Evolutionary conservation across 2,113 vertebrate species (phyloP).

Genomic region (Varanus salvator): DNA sequence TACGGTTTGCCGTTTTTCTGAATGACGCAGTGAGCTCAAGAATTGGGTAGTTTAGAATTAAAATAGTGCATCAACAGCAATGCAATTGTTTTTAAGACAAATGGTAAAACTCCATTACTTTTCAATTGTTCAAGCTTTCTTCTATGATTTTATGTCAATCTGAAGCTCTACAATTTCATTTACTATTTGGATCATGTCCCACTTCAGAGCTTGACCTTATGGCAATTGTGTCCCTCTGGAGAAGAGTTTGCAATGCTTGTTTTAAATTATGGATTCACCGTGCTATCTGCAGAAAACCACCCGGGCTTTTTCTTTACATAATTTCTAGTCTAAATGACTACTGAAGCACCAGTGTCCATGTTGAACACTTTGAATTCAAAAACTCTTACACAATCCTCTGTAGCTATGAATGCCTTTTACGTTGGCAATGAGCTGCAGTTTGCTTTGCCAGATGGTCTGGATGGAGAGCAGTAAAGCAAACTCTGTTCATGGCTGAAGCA

Average conservation of each 20-base stretch:
- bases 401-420: background rate
- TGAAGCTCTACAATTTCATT: background rate
- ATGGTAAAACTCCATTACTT: background rate
- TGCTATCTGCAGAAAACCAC: conserved; percentile 14
- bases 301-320: background rate
- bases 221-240: background rate
- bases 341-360: conserved; percentile 24
- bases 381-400: conserved; percentile 5
- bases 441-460: conserved; percentile 23
- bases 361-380: conserved; percentile 22
- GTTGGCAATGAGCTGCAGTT: conserved; percentile 48
- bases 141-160: background rate
- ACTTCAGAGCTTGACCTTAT: background rate
- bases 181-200: conserved; percentile 11
- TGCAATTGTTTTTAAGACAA: background rate
- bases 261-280: conserved; percentile 21
- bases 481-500: background rate
- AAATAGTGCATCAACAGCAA: background rate
- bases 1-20: too few species aligned
- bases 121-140: background rate
- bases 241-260: background rate
- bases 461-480: conserved; percentile 20
- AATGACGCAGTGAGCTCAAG: too few species aligned
- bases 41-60: too few species aligned
- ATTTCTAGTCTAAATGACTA: conserved; percentile 11